These are phyloP conservation scores for Litoditis marina DNA, from an alignment of 2,888 invertebrate species.

Conservation along the genomic window DNA sequence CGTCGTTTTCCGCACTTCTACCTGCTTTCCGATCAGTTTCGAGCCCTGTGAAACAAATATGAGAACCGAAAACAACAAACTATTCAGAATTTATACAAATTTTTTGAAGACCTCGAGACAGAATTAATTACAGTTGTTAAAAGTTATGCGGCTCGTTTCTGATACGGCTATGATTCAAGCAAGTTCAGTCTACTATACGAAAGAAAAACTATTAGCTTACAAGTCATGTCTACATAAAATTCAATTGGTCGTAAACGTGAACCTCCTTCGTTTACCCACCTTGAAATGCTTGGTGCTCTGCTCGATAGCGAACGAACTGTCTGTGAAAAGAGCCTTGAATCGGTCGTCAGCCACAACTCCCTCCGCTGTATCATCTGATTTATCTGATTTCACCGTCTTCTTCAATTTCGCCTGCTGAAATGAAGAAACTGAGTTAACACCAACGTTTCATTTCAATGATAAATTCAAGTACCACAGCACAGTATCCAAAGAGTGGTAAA, in stretches of 20 bases:
- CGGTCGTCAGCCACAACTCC: constrained; percentile 43
- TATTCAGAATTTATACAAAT: background rate
- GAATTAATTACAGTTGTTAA: too few species aligned
- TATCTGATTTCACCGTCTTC: background rate
- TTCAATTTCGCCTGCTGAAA: background rate
- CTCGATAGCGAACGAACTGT: constrained; percentile 56
- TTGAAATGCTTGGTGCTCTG: constrained; percentile 17
- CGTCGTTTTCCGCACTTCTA: too few species aligned
- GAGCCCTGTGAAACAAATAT: constrained; percentile 7
- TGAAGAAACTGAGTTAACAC: background rate
- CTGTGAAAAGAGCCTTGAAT: constrained; percentile 56
- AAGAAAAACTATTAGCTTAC: background rate
- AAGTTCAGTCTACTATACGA: background rate
- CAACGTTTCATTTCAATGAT: constrained; percentile 5
- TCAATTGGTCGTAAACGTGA: background rate
- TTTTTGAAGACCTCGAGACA: too few species aligned
- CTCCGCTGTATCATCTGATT: constrained; percentile 13
- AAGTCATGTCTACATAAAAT: background rate
- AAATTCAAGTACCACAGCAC: too few species aligned
- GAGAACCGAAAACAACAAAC: background rate
- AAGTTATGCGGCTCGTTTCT: too few species aligned
- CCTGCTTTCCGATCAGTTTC: constrained; percentile 17
- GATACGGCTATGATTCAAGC: too few species aligned
- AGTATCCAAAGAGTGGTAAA: too few species aligned
- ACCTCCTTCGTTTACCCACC: background rate